A percentile compares a stretch with the other conserved stretches of the same genome.
Conservation (phyloP, 2,888 invertebrate genomes). For the Chrysopilus asiliformis region DNA sequence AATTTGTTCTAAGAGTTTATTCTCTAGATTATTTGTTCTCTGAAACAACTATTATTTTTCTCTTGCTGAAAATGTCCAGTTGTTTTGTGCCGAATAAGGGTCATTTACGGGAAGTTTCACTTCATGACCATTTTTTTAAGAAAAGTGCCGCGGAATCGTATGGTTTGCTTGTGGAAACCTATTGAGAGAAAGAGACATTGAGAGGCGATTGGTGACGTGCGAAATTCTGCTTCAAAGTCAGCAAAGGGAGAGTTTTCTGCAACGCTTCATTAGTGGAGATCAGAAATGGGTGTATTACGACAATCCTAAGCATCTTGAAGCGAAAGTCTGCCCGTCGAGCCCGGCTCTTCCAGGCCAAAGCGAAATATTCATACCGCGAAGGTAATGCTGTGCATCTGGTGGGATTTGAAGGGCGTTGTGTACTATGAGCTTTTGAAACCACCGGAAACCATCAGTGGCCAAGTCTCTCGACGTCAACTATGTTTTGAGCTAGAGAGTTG, state of each 20-base stretch:
- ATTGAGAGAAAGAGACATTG: background rate
- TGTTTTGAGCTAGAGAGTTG: too few species aligned
- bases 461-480: background rate
- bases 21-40: too few species aligned
- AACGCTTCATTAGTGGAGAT: background rate
- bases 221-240: constrained; percentile 1
- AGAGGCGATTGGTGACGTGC: background rate
- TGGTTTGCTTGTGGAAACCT: too few species aligned
- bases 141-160: too few species aligned
- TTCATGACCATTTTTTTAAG: too few species aligned
- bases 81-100: too few species aligned
- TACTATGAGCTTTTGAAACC: constrained; percentile 7
- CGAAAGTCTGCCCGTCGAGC: constrained; percentile 1
- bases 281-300: constrained; percentile 1
- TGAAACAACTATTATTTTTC: too few species aligned
- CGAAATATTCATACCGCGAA: constrained; percentile 7
- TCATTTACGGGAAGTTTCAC: too few species aligned
- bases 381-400: constrained; percentile 7
- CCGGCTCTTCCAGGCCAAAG: constrained; percentile 3
- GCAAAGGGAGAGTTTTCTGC: background rate
- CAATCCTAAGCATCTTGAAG: constrained; percentile 6
- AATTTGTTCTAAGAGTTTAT: too few species aligned
- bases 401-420: constrained; percentile 4
- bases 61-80: background rate
- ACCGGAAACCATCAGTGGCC: constrained; percentile 3